Percentiles rank a stretch among this genome's conserved stretches.
phyloP scores from a whole-genome alignment of 2,888 invertebrate genomes.

The Ophonus ardosiacus region DNA sequence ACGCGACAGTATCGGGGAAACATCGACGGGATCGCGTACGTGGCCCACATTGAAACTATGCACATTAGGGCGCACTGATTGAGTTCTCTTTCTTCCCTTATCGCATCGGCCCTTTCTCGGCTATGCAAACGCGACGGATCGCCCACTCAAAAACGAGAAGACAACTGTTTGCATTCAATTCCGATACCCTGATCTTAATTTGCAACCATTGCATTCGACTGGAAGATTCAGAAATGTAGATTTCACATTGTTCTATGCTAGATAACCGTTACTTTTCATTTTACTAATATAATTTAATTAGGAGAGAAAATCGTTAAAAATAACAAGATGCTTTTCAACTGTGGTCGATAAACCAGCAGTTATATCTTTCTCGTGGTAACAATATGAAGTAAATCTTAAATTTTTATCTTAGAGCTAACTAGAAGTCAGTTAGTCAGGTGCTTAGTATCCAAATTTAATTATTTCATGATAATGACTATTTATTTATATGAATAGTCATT shows the following conservation, averaged over 20 bases:
- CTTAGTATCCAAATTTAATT: too few relatives aligned
- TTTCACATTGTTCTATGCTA: neutral
- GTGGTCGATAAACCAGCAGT: neutral
- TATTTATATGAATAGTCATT: too few relatives aligned
- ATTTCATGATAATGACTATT: too few relatives aligned
- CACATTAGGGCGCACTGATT: constrained; percentile 66
- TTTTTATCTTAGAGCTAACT: too few relatives aligned
- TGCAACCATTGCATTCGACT: neutral
- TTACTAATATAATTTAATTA: constrained; percentile 15
- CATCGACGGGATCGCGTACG: constrained; percentile 72
- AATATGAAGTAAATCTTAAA: too few relatives aligned
- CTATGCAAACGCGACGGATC: neutral
- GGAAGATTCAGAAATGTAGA: neutral
- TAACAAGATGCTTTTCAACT: neutral
- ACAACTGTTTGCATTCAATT: constrained; percentile 55
- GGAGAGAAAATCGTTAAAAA: neutral
- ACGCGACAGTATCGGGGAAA: constrained; percentile 74
- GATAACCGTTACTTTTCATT: neutral
- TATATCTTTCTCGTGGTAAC: too few relatives aligned
- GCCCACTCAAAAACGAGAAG: neutral
- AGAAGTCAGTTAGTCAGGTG: too few relatives aligned
- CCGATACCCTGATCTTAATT: neutral
- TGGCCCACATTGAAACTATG: constrained; percentile 74
- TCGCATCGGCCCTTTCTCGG: neutral
- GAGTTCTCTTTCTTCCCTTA: constrained; percentile 47